Base-by-base conservation (phyloP, 2,797 vertebrate genomes). In the Galagoides demidoff region DNA sequence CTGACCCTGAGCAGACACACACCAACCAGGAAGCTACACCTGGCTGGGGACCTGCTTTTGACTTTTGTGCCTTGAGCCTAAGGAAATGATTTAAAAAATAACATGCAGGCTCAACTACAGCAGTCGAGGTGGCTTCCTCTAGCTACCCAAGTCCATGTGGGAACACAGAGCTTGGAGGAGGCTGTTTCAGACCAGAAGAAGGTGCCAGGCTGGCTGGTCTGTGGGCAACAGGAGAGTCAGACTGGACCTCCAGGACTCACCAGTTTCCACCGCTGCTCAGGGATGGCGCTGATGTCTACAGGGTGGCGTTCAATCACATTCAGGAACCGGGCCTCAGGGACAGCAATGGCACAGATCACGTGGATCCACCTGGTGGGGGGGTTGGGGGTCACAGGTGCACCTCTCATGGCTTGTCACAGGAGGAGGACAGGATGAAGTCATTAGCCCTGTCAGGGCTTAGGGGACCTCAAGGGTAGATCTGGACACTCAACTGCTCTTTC, bases 291-390 rank as follows among this genome's bases (percentile, higher is more conserved):
- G 97, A 99, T 98, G 4, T 99, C 99, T 94, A 99, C 99, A 0
- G 99, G 99, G 76, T 99, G 99, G 91, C 99, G 99, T 89, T 99
- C 99, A 0, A 99, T 98, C 63, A 99, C 98, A 0, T 98, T 99
- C 95, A 99, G 96, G 77, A 99, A 99, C 31, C 99, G 99, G 68
- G 98, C 99, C 98, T 99, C 99, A 0, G 99, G 99, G 82, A 99
- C 99, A 0, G 99, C 99, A 0, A 99, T 99, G n/a, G 99, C 99
- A 92, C 99, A 99, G 97, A 99, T 99, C 22, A 99, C 98, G 0
- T 99, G 99, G 81, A 99, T 99, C 99, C 99, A 99, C 97, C 99
- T 99, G 98, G 0, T 0, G 17, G 82, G 45, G 5, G 5, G 64
- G 39, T 2, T 3, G 17, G 27, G 39, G 23, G 25, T 77, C 76